Evolutionary conservation across 2,888 invertebrate species (phyloP).

Genomic region (Drosophila pseudotakahashii): DNA sequence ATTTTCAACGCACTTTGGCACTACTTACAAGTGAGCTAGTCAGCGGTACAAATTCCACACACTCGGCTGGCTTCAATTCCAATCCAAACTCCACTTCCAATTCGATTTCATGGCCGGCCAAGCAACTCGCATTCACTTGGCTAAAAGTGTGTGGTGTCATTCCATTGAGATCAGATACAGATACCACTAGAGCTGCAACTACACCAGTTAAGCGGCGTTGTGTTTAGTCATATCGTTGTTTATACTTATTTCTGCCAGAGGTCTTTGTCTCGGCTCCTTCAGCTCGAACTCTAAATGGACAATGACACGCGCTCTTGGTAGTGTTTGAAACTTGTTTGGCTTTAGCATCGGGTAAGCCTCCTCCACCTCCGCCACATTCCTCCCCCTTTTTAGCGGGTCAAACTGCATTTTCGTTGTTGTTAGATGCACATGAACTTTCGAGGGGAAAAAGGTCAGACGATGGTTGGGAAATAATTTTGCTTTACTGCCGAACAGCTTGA

Average conservation of each 20-base stretch:
- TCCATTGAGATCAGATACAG: conserved; percentile 54
- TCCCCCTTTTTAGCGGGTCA: conserved; percentile 24
- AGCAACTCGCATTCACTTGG: conserved; percentile 73
- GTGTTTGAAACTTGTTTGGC: conserved; percentile 67
- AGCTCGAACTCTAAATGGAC: conserved; percentile 50
- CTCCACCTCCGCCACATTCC: conserved; percentile 21
- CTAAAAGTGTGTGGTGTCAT: conserved; percentile 65
- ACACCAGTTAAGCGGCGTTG: conserved; percentile 66
- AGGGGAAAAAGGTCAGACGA: conserved; percentile 74
- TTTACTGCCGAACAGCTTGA: conserved; percentile 47
- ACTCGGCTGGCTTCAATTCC: conserved; percentile 21
- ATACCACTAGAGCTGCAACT: conserved; percentile 56
- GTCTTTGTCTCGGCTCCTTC: conserved; percentile 71
- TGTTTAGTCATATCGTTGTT: conserved; percentile 60
- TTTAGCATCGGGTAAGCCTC: conserved; percentile 49
- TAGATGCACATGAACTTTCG: conserved; percentile 72
- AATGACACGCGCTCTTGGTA: conserved; percentile 71
- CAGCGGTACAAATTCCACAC: conserved; percentile 31
- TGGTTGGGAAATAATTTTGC: conserved; percentile 69
- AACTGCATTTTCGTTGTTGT: conserved; percentile 64
- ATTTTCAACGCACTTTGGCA: conserved; percentile 51
- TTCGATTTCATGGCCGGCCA: conserved; percentile 75
- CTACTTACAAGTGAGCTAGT: conserved; percentile 32
- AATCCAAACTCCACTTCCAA: conserved; percentile 66
- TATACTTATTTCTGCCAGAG: conserved; percentile 45